Evolutionary conservation across 2,888 invertebrate genomes (phyloP).

Genomic region (Volucella inanis): DNA sequence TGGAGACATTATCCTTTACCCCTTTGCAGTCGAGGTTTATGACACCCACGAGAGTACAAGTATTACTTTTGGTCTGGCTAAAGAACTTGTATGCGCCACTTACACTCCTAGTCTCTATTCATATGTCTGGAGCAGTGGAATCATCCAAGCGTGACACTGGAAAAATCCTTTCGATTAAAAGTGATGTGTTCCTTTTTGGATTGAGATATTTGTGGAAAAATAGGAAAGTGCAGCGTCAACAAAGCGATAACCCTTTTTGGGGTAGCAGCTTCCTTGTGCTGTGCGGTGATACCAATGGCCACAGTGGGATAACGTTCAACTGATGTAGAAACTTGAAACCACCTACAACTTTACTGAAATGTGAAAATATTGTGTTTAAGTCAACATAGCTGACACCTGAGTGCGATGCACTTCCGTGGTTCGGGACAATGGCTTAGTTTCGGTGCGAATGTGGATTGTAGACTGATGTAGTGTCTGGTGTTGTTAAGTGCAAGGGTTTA

Average conservation of each 20-base stretch:
- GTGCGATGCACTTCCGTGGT: slow-evolving; percentile 20
- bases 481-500: too few species aligned
- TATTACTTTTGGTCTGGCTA: neutral
- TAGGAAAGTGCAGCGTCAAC: slow-evolving; percentile 63
- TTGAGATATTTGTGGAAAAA: slow-evolving; percentile 27
- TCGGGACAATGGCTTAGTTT: slow-evolving; percentile 38
- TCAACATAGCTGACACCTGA: slow-evolving; percentile 53
- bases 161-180: slow-evolving; percentile 68
- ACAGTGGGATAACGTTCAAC: slow-evolving; percentile 31
- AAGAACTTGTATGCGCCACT: too few species aligned
- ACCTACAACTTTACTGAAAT: slow-evolving; percentile 39
- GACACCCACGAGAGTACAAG: slow-evolving; percentile 45
- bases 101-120: too few species aligned
- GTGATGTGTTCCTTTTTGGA: slow-evolving; percentile 41
- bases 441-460: too few species aligned
- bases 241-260: slow-evolving; percentile 58
- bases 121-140: slow-evolving; percentile 49
- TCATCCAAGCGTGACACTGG: slow-evolving; percentile 52
- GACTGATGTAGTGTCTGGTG: too few species aligned
- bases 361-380: slow-evolving; percentile 49
- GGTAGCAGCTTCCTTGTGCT: slow-evolving; percentile 21
- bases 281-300: slow-evolving; percentile 6
- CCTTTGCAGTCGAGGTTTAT: slow-evolving; percentile 35
- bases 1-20: slow-evolving; percentile 43
- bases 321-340: slow-evolving; percentile 56